Evolutionary conservation across 2,888 invertebrate species (phyloP).

Genomic region (Acleris laterana): DNA sequence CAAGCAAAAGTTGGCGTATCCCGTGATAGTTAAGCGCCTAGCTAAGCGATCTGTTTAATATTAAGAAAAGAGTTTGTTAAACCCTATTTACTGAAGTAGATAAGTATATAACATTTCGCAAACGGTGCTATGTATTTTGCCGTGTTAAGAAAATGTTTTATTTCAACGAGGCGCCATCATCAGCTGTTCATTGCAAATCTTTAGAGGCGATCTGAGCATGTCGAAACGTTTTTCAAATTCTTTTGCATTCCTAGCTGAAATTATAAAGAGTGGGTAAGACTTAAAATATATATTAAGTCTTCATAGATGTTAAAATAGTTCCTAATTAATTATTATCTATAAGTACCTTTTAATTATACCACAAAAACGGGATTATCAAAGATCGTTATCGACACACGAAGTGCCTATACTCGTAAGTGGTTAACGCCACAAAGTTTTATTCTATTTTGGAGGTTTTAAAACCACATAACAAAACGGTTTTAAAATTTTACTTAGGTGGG

Average conservation of each 20-base stretch:
- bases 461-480: not conserved
- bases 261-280: conserved; percentile 5
- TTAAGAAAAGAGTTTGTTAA: not conserved
- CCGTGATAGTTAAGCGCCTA: conserved; percentile 11
- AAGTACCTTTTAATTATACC: too few relatives aligned
- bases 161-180: too few relatives aligned
- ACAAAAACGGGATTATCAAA: too few relatives aligned
- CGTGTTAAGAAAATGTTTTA: too few relatives aligned
- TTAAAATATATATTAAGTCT: not conserved
- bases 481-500: not conserved
- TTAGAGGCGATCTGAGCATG: too few relatives aligned
- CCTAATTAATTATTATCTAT: too few relatives aligned
- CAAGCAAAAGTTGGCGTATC: not conserved
- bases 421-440: not conserved
- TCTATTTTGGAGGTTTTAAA: conserved; percentile 1
- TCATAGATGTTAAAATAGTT: too few relatives aligned
- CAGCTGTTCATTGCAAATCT: too few relatives aligned
- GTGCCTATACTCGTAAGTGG: too few relatives aligned
- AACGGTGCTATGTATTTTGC: too few relatives aligned
- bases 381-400: too few relatives aligned
- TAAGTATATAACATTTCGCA: too few relatives aligned
- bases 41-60: conserved; percentile 19
- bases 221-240: not conserved
- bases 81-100: not conserved
- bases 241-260: conserved; percentile 29